phyloP scores from a whole-genome alignment of 2,888 invertebrate genomes.

The Hedychridium roseum region DNA sequence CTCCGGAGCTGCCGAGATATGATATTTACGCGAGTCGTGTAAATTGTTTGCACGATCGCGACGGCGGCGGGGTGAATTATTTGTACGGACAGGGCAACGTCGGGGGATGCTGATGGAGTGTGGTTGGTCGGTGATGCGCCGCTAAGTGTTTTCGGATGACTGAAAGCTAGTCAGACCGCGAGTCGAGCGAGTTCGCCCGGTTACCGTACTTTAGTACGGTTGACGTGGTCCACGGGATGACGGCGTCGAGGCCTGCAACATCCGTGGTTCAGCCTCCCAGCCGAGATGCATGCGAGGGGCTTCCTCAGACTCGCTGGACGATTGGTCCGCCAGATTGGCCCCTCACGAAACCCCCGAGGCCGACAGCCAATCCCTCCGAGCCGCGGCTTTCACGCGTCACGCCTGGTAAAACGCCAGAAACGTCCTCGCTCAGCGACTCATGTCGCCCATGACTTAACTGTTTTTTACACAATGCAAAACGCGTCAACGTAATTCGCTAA shows the following conservation, averaged over 20 bases:
- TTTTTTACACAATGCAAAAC: too few species aligned
- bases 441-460: too few species aligned
- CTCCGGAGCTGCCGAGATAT: too few species aligned
- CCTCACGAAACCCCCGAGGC: too few species aligned
- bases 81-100: slow-evolving; percentile 26
- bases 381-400: not conserved
- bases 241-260: not conserved
- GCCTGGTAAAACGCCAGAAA: not conserved
- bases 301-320: not conserved
- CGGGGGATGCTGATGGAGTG: slow-evolving; percentile 18
- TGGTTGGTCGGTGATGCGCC: slow-evolving; percentile 31
- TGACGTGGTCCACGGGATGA: slow-evolving; percentile 11
- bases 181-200: not conserved
- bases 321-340: too few species aligned
- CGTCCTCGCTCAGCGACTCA: too few species aligned
- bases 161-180: slow-evolving; percentile 28
- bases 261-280: not conserved
- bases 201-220: not conserved
- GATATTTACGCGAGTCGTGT: slow-evolving; percentile 12
- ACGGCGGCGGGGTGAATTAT: slow-evolving; percentile 40
- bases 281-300: not conserved
- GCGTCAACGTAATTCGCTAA: too few species aligned
- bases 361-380: too few species aligned
- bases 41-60: slow-evolving; percentile 41
- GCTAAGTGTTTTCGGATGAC: slow-evolving; percentile 51